These are phyloP conservation scores for Cyprinodon tularosa DNA, from an alignment of 2,113 vertebrate species.

Conservation along the genomic window DNA sequence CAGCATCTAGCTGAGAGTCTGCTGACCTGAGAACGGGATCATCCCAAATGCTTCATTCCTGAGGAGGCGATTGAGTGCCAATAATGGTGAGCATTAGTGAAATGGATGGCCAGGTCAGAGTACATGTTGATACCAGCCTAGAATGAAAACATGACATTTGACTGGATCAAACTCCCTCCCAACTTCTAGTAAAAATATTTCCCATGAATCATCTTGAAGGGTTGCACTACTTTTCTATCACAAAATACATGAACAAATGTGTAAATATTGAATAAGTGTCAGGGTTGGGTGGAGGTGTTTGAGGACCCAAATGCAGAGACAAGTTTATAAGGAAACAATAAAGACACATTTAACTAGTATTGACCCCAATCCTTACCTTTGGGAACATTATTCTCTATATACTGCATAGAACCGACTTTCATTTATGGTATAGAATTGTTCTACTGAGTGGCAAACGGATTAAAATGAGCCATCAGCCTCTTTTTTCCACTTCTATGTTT, in stretches of 20 bases:
- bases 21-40: constrained; percentile 14
- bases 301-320: no score
- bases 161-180: not conserved
- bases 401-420: no score
- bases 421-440: no score
- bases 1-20: not conserved
- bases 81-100: constrained; percentile 14
- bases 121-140: constrained; percentile 2
- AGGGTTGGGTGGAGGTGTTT: no score
- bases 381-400: no score
- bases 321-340: no score
- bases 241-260: not conserved
- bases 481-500: no score
- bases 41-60: constrained; percentile 15
- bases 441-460: no score
- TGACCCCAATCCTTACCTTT: no score
- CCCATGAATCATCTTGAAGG: not conserved
- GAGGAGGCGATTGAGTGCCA: constrained; percentile 10
- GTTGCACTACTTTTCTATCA: not conserved
- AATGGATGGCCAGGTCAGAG: constrained; percentile 32
- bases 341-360: no score
- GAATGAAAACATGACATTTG: not conserved
- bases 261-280: not conserved
- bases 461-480: no score
- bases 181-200: not conserved